Percentiles rank a stretch among this genome's conserved stretches.
Evolutionary conservation across 2,797 vertebrate genomes (phyloP).

Genomic region (Gymnothorax reevesii): DNA sequence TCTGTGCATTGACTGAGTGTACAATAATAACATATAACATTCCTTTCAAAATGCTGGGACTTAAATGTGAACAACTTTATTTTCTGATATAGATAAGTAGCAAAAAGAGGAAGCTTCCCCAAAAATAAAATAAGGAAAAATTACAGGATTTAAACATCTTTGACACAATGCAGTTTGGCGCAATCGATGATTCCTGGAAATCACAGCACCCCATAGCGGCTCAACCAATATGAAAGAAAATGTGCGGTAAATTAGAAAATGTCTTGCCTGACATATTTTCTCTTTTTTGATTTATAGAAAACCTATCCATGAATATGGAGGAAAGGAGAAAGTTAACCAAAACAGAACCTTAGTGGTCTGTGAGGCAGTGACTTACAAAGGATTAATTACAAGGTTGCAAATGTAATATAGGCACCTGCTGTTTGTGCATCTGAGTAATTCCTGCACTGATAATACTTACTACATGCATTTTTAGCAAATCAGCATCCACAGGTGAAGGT

Average conservation of each 20-base stretch:
- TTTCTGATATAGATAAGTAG: not conserved
- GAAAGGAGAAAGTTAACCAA: not conserved
- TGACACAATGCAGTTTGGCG: not conserved
- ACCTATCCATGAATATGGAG: not conserved
- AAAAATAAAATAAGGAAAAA: not conserved
- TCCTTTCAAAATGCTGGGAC: not conserved
- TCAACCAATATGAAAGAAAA: not conserved
- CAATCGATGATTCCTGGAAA: not conserved
- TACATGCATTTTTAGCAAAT: not conserved
- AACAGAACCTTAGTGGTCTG: not conserved
- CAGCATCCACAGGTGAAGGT: not conserved
- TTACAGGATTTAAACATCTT: not conserved
- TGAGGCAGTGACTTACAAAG: not conserved
- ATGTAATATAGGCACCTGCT: conserved; percentile 17
- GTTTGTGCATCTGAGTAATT: not conserved
- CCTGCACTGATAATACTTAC: not conserved
- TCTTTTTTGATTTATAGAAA: not conserved
- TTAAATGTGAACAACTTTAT: not conserved
- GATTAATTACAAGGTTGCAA: not conserved
- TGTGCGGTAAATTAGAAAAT: not conserved
- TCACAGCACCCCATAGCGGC: not conserved
- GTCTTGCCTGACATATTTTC: not conserved
- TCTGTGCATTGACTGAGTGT: not conserved
- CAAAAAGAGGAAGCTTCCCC: not conserved
- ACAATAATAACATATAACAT: not conserved